phyloP scores from a whole-genome alignment of 1,140 invertebrate genomes.

The Ceratitis capitata region DNA sequence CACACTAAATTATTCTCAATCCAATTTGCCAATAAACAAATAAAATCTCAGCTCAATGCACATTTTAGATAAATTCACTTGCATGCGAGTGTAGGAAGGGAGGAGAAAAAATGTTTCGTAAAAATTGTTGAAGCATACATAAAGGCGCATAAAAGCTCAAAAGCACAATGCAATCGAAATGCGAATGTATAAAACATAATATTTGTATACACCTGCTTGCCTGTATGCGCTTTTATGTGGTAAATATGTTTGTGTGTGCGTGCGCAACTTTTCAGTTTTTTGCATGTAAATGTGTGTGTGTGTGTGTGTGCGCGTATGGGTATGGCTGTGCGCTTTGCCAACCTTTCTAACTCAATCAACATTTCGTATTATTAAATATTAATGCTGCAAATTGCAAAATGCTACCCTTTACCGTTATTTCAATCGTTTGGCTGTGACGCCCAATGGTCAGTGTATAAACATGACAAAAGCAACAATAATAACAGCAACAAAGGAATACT shows the following conservation, averaged over 20 bases:
- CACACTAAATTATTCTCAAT: constrained; percentile 50
- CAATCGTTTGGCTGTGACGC: not conserved
- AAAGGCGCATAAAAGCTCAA: constrained; percentile 31
- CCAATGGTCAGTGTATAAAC: constrained; percentile 22
- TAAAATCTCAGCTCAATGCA: constrained; percentile 54
- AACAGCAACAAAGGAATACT: not conserved
- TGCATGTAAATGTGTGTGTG: not conserved
- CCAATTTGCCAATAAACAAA: constrained; percentile 59
- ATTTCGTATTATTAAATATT: constrained; percentile 63
- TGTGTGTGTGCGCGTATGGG: not conserved
- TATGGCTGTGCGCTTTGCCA: not conserved
- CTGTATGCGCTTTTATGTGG: not conserved
- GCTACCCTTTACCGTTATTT: constrained; percentile 31
- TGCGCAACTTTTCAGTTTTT: not conserved
- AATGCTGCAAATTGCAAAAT: constrained; percentile 47
- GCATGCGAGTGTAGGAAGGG: too few species aligned
- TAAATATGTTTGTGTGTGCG: too few species aligned
- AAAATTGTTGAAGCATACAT: constrained; percentile 34
- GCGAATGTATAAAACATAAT: constrained; percentile 28
- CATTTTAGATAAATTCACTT: constrained; percentile 29
- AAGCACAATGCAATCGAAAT: constrained; percentile 1
- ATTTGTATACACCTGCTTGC: not conserved
- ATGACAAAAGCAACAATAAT: not conserved
- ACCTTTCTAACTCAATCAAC: constrained; percentile 52
- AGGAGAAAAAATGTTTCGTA: constrained; percentile 21